Percentiles rank a stretch among this genome's conserved stretches.
Conservation (phyloP, 92 coral and sea anemone species). For the Desmophyllum pertusum region DNA sequence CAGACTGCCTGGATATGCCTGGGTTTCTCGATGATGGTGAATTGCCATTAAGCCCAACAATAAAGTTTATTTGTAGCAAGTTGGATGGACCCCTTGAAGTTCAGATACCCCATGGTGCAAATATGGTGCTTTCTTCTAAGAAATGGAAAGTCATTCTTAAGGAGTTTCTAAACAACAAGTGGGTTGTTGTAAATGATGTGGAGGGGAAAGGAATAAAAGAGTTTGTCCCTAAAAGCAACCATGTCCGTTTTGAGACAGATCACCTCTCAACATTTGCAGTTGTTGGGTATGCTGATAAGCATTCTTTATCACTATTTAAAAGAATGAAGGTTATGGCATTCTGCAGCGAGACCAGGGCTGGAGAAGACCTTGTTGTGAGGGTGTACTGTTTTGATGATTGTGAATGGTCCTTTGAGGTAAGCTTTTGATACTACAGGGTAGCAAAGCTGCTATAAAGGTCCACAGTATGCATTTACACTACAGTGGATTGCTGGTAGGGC, state of each 20-base stretch:
- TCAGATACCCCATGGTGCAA: constrained; percentile 19
- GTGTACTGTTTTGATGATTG: constrained; percentile 57
- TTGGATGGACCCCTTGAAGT: background rate
- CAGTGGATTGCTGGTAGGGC: background rate
- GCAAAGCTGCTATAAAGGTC: background rate
- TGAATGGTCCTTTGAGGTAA: constrained; percentile 48
- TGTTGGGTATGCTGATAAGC: constrained; percentile 29
- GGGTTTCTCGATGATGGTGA: constrained; percentile 14
- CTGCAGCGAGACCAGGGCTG: constrained; percentile 32
- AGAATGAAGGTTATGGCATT: constrained; percentile 60
- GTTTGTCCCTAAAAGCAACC: constrained; percentile 23
- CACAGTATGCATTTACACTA: background rate
- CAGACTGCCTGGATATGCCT: background rate
- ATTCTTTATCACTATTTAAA: constrained; percentile 36
- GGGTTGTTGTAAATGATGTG: constrained; percentile 1
- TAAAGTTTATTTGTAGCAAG: background rate
- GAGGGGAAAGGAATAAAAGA: background rate
- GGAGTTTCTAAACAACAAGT: background rate
- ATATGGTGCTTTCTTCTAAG: background rate
- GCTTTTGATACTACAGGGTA: background rate
- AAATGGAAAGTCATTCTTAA: constrained; percentile 19
- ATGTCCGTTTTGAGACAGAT: constrained; percentile 36
- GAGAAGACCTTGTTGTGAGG: constrained; percentile 38
- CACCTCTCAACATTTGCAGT: constrained; percentile 51
- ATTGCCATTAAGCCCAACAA: constrained; percentile 1